phyloP scores from a whole-genome alignment of 1,140 invertebrate genomes.

The Bombus waltoni region DNA sequence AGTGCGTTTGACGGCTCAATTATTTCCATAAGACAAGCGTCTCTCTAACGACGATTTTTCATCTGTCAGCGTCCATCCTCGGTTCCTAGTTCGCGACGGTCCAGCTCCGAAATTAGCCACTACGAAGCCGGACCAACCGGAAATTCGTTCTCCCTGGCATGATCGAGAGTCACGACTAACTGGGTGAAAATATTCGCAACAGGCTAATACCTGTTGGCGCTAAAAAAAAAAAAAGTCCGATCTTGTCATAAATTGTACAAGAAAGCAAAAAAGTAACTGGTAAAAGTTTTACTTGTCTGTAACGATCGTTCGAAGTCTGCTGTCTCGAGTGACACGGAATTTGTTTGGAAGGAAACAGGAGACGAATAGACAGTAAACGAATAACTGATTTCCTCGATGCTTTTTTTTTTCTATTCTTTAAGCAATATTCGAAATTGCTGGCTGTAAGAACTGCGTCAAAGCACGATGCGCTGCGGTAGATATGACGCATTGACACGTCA shows the following conservation, averaged over 20 bases:
- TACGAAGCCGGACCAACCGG: conserved; percentile 53
- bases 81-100: neutral
- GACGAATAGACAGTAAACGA: neutral
- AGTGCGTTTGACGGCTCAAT: conserved; percentile 55
- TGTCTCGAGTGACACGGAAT: too few relatives aligned
- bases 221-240: too few relatives aligned
- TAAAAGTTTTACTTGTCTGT: too few relatives aligned
- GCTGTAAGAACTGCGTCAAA: neutral
- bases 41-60: conserved; percentile 53
- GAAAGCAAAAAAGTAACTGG: too few relatives aligned
- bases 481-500: neutral
- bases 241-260: too few relatives aligned
- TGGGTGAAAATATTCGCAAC: too few relatives aligned
- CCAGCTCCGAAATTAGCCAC: conserved; percentile 65
- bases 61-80: neutral
- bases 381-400: too few relatives aligned
- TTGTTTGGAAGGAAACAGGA: too few relatives aligned
- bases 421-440: too few relatives aligned
- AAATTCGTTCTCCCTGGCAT: conserved; percentile 27
- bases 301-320: too few relatives aligned
- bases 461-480: neutral
- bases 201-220: too few relatives aligned
- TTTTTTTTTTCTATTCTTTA: too few relatives aligned
- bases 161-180: neutral
- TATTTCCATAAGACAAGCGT: conserved; percentile 62